These are phyloP conservation scores for Pseudochirops corinnae DNA, from an alignment of 2,797 vertebrate genomes.

Conservation along the genomic window DNA sequence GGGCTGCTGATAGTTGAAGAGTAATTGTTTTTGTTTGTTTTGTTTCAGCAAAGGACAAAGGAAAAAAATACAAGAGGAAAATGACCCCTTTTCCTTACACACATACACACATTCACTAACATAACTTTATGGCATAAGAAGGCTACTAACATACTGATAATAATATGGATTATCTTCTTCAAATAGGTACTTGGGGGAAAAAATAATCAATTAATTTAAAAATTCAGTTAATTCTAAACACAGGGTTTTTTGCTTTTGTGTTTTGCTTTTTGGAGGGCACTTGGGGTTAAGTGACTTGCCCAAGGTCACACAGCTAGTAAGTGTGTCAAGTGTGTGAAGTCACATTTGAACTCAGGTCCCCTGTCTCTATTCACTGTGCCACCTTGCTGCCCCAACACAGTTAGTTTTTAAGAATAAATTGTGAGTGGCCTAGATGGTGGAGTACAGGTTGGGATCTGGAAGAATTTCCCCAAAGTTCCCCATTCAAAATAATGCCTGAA, in stretches of 20 bases:
- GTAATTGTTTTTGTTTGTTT: background rate
- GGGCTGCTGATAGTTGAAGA: background rate
- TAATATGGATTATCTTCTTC: background rate
- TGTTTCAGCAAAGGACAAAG: background rate
- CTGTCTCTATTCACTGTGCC: too few relatives aligned
- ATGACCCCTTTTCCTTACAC: background rate
- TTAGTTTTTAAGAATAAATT: background rate
- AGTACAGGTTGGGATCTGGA: background rate
- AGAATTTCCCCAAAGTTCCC: background rate
- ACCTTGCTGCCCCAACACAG: background rate
- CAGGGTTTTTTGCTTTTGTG: too few relatives aligned
- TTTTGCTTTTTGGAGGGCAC: too few relatives aligned
- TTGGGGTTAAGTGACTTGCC: too few relatives aligned
- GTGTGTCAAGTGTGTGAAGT: too few relatives aligned
- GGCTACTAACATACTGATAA: background rate
- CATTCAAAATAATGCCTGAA: background rate
- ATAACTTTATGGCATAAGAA: background rate
- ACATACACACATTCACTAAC: background rate
- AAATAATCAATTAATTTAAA: background rate
- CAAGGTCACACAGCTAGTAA: too few relatives aligned
- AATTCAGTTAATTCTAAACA: background rate
- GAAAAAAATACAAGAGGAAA: background rate
- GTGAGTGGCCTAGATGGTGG: background rate
- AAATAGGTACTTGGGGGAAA: background rate
- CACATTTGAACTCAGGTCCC: too few relatives aligned